Conservation (phyloP, 2,113 vertebrate species). For the Brachionichthys hirsutus region DNA sequence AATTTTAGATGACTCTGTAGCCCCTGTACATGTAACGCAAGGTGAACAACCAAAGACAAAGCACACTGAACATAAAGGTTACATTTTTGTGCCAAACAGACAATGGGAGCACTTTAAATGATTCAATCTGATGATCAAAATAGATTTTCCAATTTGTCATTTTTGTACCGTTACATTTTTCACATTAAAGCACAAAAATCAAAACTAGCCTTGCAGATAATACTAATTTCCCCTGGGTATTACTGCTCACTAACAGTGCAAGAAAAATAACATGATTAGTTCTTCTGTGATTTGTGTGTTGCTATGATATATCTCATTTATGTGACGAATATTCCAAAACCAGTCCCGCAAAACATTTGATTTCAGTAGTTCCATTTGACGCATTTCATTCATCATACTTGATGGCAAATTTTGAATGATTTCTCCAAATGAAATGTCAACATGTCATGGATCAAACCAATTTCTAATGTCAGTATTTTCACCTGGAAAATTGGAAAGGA, state of each 20-base stretch:
- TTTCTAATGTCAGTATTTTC: slow-evolving; percentile 51
- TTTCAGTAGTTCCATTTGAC: slow-evolving; percentile 38
- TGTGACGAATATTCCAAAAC: slow-evolving; percentile 53
- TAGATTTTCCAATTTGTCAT: slow-evolving; percentile 24
- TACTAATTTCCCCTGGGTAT: slow-evolving; percentile 48
- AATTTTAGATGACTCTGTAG: slow-evolving; percentile 66
- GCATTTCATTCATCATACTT: slow-evolving; percentile 33
- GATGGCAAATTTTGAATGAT: slow-evolving; percentile 61
- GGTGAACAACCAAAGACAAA: slow-evolving; percentile 61
- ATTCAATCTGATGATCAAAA: slow-evolving; percentile 6
- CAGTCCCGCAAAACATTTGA: slow-evolving; percentile 36
- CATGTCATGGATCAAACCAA: slow-evolving; percentile 62
- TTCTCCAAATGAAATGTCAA: slow-evolving; percentile 74
- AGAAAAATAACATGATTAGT: slow-evolving; percentile 36
- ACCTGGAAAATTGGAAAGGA: slow-evolving; percentile 46
- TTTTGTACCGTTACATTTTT: slow-evolving; percentile 24
- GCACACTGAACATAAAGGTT: slow-evolving; percentile 23
- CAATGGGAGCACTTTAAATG: slow-evolving; percentile 1
- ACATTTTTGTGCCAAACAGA: slow-evolving; percentile 1
- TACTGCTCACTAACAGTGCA: slow-evolving; percentile 26
- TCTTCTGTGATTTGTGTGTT: slow-evolving; percentile 42
- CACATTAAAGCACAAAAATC: slow-evolving; percentile 34
- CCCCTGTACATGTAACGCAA: slow-evolving; percentile 59
- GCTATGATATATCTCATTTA: slow-evolving; percentile 50
- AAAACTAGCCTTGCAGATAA: slow-evolving; percentile 52